phyloP scores from a whole-genome alignment of 2,797 vertebrate species.

The Gallirallus australis region DNA sequence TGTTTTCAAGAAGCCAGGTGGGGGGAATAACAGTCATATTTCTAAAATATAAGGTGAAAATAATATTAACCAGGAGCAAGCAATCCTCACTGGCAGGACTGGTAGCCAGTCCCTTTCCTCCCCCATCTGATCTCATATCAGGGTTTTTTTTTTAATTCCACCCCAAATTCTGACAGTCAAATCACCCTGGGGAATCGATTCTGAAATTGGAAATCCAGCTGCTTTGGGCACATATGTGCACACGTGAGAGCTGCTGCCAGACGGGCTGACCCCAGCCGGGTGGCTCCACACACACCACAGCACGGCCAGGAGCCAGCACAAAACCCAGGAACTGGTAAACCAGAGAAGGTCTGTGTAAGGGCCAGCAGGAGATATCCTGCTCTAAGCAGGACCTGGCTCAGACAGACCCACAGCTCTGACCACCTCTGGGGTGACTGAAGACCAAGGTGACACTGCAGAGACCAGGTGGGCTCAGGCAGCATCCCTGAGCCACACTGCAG shows the following conservation, averaged over 20 bases:
- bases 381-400: not conserved
- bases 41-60: not conserved
- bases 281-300: not conserved
- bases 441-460: accelerated
- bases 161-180: not conserved
- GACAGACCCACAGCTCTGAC: not conserved
- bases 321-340: not conserved
- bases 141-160: not conserved
- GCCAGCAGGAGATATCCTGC: accelerated
- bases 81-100: not conserved
- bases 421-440: accelerated
- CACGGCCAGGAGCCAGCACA: accelerated
- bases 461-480: accelerated
- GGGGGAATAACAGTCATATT: not conserved
- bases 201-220: not conserved
- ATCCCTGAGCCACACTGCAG: accelerated
- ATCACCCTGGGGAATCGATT: not conserved
- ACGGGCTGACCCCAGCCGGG: accelerated
- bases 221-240: accelerated
- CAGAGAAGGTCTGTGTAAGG: too few relatives aligned
- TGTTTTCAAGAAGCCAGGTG: not conserved
- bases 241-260: not conserved
- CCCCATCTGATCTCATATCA: not conserved
- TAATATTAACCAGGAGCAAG: not conserved
- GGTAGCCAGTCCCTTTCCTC: not conserved